Evolutionary conservation across 2,113 vertebrate species (phyloP).

Genomic region (Callaeas wilsoni): DNA sequence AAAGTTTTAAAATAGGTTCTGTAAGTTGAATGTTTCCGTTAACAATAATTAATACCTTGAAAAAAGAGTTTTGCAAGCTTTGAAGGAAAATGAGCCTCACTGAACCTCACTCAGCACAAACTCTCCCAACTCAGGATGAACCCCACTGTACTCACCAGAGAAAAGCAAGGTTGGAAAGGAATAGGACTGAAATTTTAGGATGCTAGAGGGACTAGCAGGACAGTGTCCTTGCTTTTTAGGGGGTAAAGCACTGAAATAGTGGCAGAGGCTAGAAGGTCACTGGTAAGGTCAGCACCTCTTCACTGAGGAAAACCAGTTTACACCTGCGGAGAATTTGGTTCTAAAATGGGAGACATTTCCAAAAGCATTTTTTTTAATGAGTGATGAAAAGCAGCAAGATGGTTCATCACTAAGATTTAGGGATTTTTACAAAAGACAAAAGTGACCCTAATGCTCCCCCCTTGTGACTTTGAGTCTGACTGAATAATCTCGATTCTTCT

Average conservation of each 20-base stretch:
- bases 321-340: background rate
- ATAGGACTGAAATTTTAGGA: background rate
- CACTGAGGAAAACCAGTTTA: background rate
- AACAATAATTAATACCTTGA: background rate
- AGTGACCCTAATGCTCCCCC: background rate
- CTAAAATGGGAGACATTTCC: background rate
- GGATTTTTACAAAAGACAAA: background rate
- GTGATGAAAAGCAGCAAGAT: background rate
- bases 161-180: background rate
- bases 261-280: background rate
- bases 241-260: background rate
- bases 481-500: fast-evolving
- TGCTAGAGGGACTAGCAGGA: background rate
- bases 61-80: background rate
- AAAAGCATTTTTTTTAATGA: background rate
- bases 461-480: background rate
- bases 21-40: background rate
- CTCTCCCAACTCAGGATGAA: background rate
- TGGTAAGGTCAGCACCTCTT: background rate
- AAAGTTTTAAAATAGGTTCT: background rate
- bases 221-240: background rate
- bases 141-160: background rate
- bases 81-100: background rate
- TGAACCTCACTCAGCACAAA: background rate
- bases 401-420: background rate